phyloP scores from a whole-genome alignment of 2,113 vertebrate species.

The Spheniscus mendiculus region DNA sequence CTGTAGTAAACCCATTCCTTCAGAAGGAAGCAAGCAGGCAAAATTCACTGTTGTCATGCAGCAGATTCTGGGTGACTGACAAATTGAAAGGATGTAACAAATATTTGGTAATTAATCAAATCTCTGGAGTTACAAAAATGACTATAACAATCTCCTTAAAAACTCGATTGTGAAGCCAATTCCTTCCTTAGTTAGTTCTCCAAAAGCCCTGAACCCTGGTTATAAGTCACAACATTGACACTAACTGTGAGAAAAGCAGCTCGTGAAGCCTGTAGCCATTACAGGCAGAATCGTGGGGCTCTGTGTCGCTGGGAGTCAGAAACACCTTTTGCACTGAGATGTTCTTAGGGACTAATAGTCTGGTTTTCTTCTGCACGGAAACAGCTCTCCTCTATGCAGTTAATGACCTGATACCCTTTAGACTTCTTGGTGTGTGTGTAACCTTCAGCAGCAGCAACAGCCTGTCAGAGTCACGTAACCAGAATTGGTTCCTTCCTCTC shows the following conservation, averaged over 20 bases:
- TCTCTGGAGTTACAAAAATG: background rate
- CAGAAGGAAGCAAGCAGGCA: background rate
- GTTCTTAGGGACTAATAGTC: background rate
- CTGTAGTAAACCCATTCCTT: background rate
- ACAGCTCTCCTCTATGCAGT: background rate
- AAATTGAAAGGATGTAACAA: background rate
- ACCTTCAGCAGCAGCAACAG: background rate
- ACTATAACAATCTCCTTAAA: background rate
- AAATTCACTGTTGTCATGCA: background rate
- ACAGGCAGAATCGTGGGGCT: background rate
- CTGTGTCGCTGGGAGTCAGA: background rate
- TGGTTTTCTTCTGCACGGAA: background rate
- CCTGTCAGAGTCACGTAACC: background rate
- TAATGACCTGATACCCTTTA: slow-evolving; percentile 24
- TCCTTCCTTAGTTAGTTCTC: background rate
- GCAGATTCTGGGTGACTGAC: background rate
- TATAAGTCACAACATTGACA: background rate
- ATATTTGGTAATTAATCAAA: background rate
- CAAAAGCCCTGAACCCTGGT: background rate
- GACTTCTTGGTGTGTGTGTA: background rate
- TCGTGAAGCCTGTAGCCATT: background rate
- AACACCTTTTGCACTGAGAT: background rate
- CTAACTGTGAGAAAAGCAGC: background rate
- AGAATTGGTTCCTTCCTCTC: slow-evolving; percentile 41
- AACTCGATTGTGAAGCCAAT: background rate